Evolutionary conservation across 2,888 invertebrate species (phyloP), one percentile per base, ranked within the genome.

Genomic region (Drosophila macrothrix): DNA sequence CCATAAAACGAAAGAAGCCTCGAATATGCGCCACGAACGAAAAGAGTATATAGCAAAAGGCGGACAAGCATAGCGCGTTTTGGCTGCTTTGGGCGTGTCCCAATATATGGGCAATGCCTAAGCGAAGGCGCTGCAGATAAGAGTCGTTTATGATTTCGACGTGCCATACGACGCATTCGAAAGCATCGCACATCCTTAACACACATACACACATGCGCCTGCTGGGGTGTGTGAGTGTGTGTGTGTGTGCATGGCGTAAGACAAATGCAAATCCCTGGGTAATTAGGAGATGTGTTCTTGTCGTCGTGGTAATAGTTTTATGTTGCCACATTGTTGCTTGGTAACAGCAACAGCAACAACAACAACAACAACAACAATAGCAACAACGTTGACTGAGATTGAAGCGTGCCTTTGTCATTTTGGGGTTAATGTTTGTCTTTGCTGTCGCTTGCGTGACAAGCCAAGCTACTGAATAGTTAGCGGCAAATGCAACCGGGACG

Each of bases 201-300:
- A 55, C 68, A 65, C 67, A 31, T 53, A 54, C 60, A 22, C 31
- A 49, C 5, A 33, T 25, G 33, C 37, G 39, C 12, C 33, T 43
- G 58, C 5, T 25, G 46, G 25, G 46, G 41, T 19, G 60, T 35
- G 46, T 61, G 58, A 33, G 43, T 37, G 43, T 31, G 31, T 58
- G 58, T 60, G 56, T 73, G 50, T 77, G 31, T 31, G 31, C 77
- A 75, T 70, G 69, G 63, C 79, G 53, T 74, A 80, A 84, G 82
- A 85, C 88, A 89, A 88, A 91, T 91, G 91, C 89, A 91, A 91
- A 91, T 91, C 91, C 88, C 80, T 83, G 80, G 90, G 90, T 90
- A 91, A 91, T 91, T 91, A 91, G 89, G 91, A 90, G 83, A 84
- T 89, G 90, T 84, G 90, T 88, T 90, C 91, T 89, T 91, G 91